A percentile compares a stretch with the other conserved stretches of the same genome.
phyloP scores from a whole-genome alignment of 2,888 invertebrate species.

The Andrena camellia region DNA sequence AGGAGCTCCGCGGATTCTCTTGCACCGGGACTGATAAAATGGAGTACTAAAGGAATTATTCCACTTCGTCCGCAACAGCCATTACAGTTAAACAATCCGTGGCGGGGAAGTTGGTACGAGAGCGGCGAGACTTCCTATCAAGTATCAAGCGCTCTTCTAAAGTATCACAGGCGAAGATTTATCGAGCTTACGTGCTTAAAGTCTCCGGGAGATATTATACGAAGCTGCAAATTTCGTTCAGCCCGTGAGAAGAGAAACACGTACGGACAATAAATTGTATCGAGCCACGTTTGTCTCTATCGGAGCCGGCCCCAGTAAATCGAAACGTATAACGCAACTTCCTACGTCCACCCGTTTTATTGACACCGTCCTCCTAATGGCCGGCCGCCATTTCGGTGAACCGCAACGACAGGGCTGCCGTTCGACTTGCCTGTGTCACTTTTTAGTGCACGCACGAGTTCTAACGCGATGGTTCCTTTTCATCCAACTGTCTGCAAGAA shows the following conservation, averaged over 20 bases:
- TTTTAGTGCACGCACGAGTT: background rate
- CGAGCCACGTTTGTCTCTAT: slow-evolving; percentile 31
- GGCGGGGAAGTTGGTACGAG: slow-evolving; percentile 14
- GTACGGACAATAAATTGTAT: slow-evolving; percentile 52
- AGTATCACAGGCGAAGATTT: slow-evolving; percentile 48
- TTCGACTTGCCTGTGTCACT: background rate
- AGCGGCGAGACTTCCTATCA: slow-evolving; percentile 24
- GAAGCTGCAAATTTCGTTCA: slow-evolving; percentile 46
- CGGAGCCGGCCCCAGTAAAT: slow-evolving; percentile 13
- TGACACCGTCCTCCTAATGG: slow-evolving; percentile 45
- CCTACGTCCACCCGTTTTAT: slow-evolving; percentile 14
- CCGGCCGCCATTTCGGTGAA: background rate
- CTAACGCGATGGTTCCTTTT: no score
- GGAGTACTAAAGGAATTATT: slow-evolving; percentile 6
- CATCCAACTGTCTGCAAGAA: no score
- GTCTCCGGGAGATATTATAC: slow-evolving; percentile 38
- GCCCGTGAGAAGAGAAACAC: slow-evolving; percentile 38
- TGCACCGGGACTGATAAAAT: slow-evolving; percentile 11
- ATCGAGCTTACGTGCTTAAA: slow-evolving; percentile 50
- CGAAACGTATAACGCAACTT: slow-evolving; percentile 27
- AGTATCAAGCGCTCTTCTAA: slow-evolving; percentile 44
- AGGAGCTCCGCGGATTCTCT: background rate
- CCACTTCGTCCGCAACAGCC: background rate
- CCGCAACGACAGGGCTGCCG: background rate
- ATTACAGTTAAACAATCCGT: slow-evolving; percentile 4